A percentile compares a stretch with the other conserved stretches of the same genome.
phyloP scores from a whole-genome alignment of 2,113 vertebrate genomes.

The Leptobrachium leishanense region DNA sequence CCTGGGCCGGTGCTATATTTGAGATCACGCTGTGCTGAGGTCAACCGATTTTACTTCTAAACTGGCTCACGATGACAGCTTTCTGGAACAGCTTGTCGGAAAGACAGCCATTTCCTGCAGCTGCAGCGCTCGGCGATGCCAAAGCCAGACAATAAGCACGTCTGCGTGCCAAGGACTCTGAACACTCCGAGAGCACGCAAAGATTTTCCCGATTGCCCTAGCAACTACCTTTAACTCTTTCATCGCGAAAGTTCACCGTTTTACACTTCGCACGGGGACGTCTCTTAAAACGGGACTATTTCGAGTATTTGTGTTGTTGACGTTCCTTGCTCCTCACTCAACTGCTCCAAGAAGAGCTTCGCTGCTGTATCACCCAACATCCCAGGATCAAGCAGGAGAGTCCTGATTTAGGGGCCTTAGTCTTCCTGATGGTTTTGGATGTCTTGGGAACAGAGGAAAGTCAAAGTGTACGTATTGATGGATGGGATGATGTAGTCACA shows the following conservation, averaged over 20 bases:
- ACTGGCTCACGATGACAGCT: conserved; percentile 32
- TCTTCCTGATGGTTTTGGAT: too few relatives aligned
- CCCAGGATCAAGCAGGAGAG: too few relatives aligned
- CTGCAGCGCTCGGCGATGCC: conserved; percentile 33
- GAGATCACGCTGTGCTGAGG: conserved; percentile 28
- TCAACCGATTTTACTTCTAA: conserved; percentile 35
- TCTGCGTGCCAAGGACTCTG: conserved; percentile 33
- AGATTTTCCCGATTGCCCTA: conserved; percentile 29
- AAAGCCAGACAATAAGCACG: conserved; percentile 27
- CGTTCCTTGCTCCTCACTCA: too few relatives aligned
- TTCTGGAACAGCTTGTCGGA: conserved; percentile 39
- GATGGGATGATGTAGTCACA: too few relatives aligned
- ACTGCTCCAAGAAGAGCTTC: too few relatives aligned
- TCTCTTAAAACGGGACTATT: too few relatives aligned
- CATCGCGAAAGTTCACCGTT: not conserved
- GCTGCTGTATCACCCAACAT: too few relatives aligned
- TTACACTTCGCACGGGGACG: too few relatives aligned
- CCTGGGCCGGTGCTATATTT: conserved; percentile 7
- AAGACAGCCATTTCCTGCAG: conserved; percentile 42
- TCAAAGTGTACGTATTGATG: too few relatives aligned
- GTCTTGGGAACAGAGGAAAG: too few relatives aligned
- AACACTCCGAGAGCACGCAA: conserved; percentile 17
- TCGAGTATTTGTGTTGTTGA: too few relatives aligned
- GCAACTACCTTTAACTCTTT: conserved; percentile 40
- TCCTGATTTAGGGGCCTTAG: too few relatives aligned